Evolutionary conservation across 2,797 vertebrate genomes (phyloP).

Genomic region (Sebastes hopkinsi): DNA sequence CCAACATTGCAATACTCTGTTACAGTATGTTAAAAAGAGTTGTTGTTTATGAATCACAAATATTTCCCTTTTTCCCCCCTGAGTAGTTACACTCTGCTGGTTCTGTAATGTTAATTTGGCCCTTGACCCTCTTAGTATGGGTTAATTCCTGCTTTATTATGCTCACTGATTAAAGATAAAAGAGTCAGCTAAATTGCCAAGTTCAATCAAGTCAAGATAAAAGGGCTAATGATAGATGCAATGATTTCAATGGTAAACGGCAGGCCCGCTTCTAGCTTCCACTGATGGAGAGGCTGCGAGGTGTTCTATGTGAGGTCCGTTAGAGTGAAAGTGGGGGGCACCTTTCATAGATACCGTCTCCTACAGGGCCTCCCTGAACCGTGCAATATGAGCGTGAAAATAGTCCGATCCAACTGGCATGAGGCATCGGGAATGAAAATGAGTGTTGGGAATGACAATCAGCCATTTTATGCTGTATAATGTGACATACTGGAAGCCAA

Average conservation of each 20-base stretch:
- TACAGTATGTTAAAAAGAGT: neutral
- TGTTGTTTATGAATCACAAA: neutral
- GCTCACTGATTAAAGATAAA: conserved; percentile 17
- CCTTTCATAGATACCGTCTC: conserved; percentile 3
- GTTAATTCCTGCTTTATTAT: conserved; percentile 45
- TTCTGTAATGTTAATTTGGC: conserved; percentile 30
- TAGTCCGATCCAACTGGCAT: neutral
- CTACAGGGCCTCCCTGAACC: neutral
- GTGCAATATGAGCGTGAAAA: neutral
- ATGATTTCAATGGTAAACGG: conserved; percentile 17
- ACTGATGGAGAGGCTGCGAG: neutral
- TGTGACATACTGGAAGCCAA: conserved; percentile 16
- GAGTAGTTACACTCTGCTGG: neutral
- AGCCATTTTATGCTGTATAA: conserved; percentile 7
- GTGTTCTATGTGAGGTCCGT: neutral
- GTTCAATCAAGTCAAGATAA: conserved; percentile 44
- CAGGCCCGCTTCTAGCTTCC: neutral
- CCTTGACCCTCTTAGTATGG: neutral
- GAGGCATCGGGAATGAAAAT: neutral
- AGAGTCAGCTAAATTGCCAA: conserved; percentile 37
- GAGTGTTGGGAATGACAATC: conserved; percentile 10
- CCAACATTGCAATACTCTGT: neutral
- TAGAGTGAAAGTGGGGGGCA: neutral
- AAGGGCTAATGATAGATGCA: conserved; percentile 26
- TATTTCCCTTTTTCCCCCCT: neutral